A percentile compares a stretch with the other conserved stretches of the same genome.
These are phyloP conservation scores for Ictalurus furcatus DNA, from an alignment of 2,113 vertebrate species.

Conservation along the genomic window DNA sequence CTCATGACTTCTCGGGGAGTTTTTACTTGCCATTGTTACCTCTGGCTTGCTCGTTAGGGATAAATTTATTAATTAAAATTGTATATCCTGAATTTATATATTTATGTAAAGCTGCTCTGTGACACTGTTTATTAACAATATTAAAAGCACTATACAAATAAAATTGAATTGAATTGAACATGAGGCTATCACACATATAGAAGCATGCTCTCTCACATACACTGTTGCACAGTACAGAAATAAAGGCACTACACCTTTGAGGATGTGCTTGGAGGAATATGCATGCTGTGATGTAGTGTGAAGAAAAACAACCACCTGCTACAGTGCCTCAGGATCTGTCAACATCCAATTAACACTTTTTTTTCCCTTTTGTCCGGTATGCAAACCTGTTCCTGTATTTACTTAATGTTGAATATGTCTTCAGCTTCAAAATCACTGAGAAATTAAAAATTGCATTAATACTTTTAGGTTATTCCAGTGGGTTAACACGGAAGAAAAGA, in stretches of 20 bases:
- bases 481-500: not conserved
- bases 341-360: not conserved
- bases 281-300: not conserved
- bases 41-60: too few species aligned
- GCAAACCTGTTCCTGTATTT: not conserved
- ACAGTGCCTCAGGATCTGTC: not conserved
- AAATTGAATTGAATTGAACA: too few species aligned
- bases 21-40: too few species aligned
- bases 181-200: not conserved
- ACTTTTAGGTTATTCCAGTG: not conserved
- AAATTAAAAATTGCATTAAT: not conserved
- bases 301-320: constrained; percentile 24
- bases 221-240: not conserved
- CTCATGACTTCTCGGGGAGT: too few species aligned
- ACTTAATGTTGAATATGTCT: not conserved
- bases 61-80: too few species aligned
- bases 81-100: too few species aligned
- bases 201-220: not conserved
- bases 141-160: too few species aligned
- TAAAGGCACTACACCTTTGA: not conserved
- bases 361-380: not conserved
- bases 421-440: not conserved
- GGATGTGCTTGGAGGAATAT: not conserved
- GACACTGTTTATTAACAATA: too few species aligned
- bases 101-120: too few species aligned